Evolutionary conservation across 2,888 invertebrate species (phyloP), one percentile per base, ranked within the genome.

Genomic region (Amphipyra tragopoginis): DNA sequence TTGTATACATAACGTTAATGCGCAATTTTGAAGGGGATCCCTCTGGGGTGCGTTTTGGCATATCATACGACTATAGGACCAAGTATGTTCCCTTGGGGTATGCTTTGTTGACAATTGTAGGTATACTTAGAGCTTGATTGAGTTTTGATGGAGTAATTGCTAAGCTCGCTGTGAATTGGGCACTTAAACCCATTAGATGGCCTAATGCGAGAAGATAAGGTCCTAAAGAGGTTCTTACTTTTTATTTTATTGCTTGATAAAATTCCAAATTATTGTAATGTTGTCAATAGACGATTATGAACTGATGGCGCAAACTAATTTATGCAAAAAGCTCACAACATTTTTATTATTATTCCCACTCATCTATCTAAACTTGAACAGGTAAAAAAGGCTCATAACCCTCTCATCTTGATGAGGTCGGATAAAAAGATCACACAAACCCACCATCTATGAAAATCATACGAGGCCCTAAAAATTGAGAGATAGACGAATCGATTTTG

Each of bases 401-500:
- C 8, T 44, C 39, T 52, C n/a, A 50, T 39, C 6, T 34, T 47
- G 29, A 47, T 43, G 15, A 53, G 15, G 33, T 50, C 5, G 11
- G 52, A 68, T 47, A 53, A 54, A 73, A 67, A 65, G 60, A 64
- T 71, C 69, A 68, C 52, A 60, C 65, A 74, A 66, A 54, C 74
- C 67, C 66, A 59, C 36, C 51, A 26, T 44, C 11, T 36, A 51
- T 48, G 52, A 51, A 65, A 60, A 75, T 75, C 66, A 64, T 74
- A 73, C 65, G 68, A 69, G 45, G 76, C 72, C 69, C 72, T 76
- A 69, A 76, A 81, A 76, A 77, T 75, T 73, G 70, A 72, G 74
- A 80, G 74, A 83, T 84, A 81, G 79, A 82, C 69, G 75, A 82
- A 85, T 87, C 86, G 83, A 85, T 84, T 82, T 80, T 63, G 65